Evolutionary conservation across 2,888 invertebrate genomes (phyloP).

Genomic region (Leptinotarsa tumamoca): DNA sequence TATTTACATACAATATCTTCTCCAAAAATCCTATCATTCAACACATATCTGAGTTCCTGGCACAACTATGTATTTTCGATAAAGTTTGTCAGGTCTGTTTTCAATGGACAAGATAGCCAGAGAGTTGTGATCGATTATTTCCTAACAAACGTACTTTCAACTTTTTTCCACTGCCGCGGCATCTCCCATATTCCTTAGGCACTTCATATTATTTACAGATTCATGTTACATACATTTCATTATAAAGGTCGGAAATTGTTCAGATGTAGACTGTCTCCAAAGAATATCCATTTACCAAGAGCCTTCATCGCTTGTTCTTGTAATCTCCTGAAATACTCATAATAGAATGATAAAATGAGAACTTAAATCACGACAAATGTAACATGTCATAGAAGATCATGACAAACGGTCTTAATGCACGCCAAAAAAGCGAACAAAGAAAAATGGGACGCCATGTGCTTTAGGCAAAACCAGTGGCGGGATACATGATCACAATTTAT

Average conservation of each 20-base stretch:
- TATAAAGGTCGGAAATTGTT: constrained; percentile 1
- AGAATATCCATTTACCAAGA: constrained; percentile 22
- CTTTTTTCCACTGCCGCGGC: background rate
- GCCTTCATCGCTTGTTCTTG: constrained; percentile 10
- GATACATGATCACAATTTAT: background rate
- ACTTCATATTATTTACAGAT: background rate
- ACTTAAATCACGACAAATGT: constrained; percentile 28
- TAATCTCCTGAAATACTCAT: constrained; percentile 7
- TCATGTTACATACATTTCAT: constrained; percentile 8
- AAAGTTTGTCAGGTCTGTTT: no score
- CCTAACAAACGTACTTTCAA: no score
- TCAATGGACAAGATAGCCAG: no score
- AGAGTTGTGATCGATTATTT: no score
- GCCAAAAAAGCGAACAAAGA: constrained; percentile 24
- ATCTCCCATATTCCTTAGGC: background rate
- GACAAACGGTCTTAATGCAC: constrained; percentile 33
- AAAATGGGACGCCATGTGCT: constrained; percentile 34
- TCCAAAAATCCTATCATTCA: no score
- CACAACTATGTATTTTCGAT: no score
- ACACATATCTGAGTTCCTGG: no score
- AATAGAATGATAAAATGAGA: constrained; percentile 25
- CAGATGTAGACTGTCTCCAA: constrained; percentile 9
- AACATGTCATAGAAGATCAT: constrained; percentile 28
- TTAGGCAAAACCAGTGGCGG: constrained; percentile 5
- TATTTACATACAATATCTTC: no score